Percentiles rank a stretch among this genome's conserved stretches.
Evolutionary conservation across 1,140 invertebrate species (phyloP).

Genomic region (Ectropis grisescens): DNA sequence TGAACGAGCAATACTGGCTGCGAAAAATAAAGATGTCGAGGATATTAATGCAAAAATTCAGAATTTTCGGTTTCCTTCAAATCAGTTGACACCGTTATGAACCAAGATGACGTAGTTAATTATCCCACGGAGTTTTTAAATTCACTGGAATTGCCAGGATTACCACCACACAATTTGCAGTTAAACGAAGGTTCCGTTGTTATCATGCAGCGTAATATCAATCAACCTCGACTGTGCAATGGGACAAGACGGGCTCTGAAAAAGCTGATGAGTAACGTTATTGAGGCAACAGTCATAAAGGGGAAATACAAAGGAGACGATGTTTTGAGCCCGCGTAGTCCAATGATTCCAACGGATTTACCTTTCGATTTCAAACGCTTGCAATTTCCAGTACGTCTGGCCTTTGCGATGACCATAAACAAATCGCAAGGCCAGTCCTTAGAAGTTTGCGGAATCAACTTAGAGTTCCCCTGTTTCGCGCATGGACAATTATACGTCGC

Average conservation of each 20-base stretch:
- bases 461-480: slow-evolving; percentile 5
- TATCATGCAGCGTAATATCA: slow-evolving; percentile 39
- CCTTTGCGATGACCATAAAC: slow-evolving; percentile 68
- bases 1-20: slow-evolving; percentile 39
- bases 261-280: slow-evolving; percentile 27
- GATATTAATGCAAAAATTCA: slow-evolving; percentile 23
- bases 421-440: slow-evolving; percentile 66
- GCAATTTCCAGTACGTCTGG: slow-evolving; percentile 26
- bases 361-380: slow-evolving; percentile 5
- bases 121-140: slow-evolving; percentile 44
- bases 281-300: not conserved
- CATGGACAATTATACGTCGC: not conserved
- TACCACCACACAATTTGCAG: slow-evolving; percentile 24
- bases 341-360: slow-evolving; percentile 20
- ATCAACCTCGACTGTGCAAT: slow-evolving; percentile 52
- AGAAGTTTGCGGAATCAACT: slow-evolving; percentile 13
- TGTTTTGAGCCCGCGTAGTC: slow-evolving; percentile 15
- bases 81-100: slow-evolving; percentile 27
- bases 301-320: slow-evolving; percentile 22
- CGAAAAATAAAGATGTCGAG: slow-evolving; percentile 47
- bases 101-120: slow-evolving; percentile 34
- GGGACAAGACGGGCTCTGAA: slow-evolving; percentile 47
- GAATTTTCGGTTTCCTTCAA: slow-evolving; percentile 28
- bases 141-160: slow-evolving; percentile 30
- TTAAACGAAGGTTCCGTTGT: slow-evolving; percentile 26